Conservation (phyloP, 2,113 vertebrate species). For the Nothocercus nigrocapillus region DNA sequence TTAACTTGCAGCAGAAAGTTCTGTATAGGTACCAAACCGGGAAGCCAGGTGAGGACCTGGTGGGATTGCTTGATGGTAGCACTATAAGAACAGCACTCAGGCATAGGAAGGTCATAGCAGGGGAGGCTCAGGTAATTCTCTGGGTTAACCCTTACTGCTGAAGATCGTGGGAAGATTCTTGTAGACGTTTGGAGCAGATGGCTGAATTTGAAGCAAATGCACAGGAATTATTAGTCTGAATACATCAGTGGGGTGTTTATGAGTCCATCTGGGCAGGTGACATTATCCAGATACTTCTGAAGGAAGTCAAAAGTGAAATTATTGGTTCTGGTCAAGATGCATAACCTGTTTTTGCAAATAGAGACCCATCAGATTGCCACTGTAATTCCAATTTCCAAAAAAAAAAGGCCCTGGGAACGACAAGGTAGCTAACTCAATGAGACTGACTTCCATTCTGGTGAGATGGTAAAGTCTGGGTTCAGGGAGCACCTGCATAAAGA, state of each 20-base stretch:
- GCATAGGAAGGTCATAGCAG: neutral
- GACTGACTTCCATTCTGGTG: too few species aligned
- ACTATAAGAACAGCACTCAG: neutral
- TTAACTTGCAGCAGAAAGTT: neutral
- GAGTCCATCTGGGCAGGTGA: neutral
- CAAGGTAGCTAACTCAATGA: too few species aligned
- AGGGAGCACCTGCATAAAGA: too few species aligned
- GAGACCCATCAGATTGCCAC: neutral
- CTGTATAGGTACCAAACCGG: neutral
- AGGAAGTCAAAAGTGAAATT: neutral
- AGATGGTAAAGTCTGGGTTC: too few species aligned
- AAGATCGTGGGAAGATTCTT: neutral
- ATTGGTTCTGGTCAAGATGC: neutral
- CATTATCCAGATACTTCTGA: neutral
- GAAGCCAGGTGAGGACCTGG: neutral
- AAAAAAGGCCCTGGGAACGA: too few species aligned
- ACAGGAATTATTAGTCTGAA: neutral
- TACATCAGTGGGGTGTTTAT: neutral
- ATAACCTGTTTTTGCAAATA: neutral
- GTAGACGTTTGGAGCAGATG: neutral
- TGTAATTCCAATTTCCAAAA: neutral
- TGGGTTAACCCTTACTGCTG: neutral
- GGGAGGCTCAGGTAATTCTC: neutral
- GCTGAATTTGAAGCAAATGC: neutral
- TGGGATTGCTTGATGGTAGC: neutral